Conservation (phyloP, 2,113 vertebrate genomes). For the Ovis canadensis region DNA sequence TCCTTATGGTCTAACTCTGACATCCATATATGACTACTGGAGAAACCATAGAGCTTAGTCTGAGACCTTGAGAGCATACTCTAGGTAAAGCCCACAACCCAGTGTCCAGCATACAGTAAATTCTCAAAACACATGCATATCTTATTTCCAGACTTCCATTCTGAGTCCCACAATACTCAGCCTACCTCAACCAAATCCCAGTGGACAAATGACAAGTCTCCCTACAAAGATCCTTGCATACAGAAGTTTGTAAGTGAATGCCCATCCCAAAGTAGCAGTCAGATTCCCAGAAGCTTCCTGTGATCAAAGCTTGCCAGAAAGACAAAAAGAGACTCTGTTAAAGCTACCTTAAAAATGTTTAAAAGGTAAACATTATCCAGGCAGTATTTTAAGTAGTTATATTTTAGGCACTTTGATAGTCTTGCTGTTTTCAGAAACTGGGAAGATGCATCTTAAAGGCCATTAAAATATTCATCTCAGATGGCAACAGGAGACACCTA, state of each 20-base stretch:
- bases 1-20: background rate
- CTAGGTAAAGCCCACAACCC: background rate
- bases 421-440: background rate
- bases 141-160: background rate
- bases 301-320: background rate
- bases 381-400: background rate
- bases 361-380: background rate
- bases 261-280: background rate
- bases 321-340: background rate
- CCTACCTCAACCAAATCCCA: background rate
- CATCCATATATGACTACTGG: background rate
- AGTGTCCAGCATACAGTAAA: background rate
- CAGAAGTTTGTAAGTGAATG: background rate
- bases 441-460: constrained; percentile 15
- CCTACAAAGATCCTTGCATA: background rate
- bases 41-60: background rate
- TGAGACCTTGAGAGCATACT: background rate
- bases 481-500: background rate
- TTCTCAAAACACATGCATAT: background rate
- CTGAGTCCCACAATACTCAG: background rate
- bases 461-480: background rate
- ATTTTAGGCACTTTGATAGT: background rate
- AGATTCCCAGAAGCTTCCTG: background rate
- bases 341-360: background rate
- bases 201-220: background rate